phyloP scores from a whole-genome alignment of 30 jellyfish, hydroid and myxozoan genomes.

The Aurelia sp. region DNA sequence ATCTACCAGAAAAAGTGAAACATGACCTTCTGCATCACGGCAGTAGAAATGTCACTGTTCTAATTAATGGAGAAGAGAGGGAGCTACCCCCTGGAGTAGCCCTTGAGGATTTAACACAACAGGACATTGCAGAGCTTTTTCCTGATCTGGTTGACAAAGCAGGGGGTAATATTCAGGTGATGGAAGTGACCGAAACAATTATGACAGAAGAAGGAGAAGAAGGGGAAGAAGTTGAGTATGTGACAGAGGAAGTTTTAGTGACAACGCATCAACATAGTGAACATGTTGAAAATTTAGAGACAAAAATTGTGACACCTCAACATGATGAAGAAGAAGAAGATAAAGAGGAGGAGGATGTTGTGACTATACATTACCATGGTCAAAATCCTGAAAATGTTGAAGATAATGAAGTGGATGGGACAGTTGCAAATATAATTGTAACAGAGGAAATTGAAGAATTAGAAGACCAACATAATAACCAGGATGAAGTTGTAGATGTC shows the following conservation, averaged over 20 bases:
- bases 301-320: too few species aligned
- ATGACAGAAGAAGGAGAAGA: constrained; percentile 31
- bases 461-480: too few species aligned
- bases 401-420: too few species aligned
- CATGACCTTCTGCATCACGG: constrained; percentile 3
- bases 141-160: constrained; percentile 7
- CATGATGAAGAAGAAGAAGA: too few species aligned
- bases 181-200: constrained; percentile 29
- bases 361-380: too few species aligned
- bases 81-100: constrained; percentile 46
- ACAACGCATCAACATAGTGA: neutral
- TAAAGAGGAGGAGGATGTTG: too few species aligned
- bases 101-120: constrained; percentile 4
- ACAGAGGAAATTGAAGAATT: too few species aligned
- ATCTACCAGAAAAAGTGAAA: constrained; percentile 29
- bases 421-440: too few species aligned
- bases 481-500: neutral
- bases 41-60: constrained; percentile 15
- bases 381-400: too few species aligned
- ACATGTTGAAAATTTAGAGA: neutral
- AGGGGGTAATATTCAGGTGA: neutral
- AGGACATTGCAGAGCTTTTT: constrained; percentile 8
- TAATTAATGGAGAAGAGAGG: constrained; percentile 12
- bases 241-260: neutral
- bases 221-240: neutral